These are phyloP conservation scores for Slavum lentiscoides DNA, from an alignment of 2,888 invertebrate genomes.

Conservation along the genomic window DNA sequence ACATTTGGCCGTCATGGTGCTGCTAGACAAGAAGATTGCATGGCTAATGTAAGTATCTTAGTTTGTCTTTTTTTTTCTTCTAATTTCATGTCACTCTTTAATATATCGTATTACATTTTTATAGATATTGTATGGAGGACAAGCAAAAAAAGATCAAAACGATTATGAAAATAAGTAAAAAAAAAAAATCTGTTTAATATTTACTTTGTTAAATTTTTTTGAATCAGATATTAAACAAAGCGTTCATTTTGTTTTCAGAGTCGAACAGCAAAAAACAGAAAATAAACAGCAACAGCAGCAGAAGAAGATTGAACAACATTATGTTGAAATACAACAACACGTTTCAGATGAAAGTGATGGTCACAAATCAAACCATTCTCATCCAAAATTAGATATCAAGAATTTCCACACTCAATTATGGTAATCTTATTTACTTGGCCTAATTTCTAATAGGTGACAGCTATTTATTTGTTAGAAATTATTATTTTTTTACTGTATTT, in stretches of 20 bases:
- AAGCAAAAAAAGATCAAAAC: constrained; percentile 1
- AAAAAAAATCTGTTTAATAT: background rate
- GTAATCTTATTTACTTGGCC: constrained; percentile 16
- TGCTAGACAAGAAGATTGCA: constrained; percentile 47
- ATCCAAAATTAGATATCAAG: constrained; percentile 49
- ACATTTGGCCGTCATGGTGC: constrained; percentile 51
- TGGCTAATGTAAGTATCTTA: constrained; percentile 36
- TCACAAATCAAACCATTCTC: constrained; percentile 1
- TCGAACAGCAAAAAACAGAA: constrained; percentile 16
- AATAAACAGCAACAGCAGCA: background rate
- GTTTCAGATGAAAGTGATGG: constrained; percentile 6
- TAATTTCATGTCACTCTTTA: background rate
- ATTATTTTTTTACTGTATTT: constrained; percentile 27
- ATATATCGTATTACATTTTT: background rate
- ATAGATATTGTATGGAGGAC: constrained; percentile 39
- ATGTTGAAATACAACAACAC: constrained; percentile 22
- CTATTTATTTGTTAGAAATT: constrained; percentile 33
- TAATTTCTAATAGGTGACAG: constrained; percentile 32
- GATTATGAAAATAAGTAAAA: constrained; percentile 6
- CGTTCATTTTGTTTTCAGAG: constrained; percentile 2
- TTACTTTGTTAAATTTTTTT: background rate
- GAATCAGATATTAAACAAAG: background rate
- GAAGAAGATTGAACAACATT: constrained; percentile 19
- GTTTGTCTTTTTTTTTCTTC: background rate
- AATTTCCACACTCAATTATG: constrained; percentile 49